Evolutionary conservation across 2,113 vertebrate genomes (phyloP).

Genomic region (Rhinoderma darwinii): DNA sequence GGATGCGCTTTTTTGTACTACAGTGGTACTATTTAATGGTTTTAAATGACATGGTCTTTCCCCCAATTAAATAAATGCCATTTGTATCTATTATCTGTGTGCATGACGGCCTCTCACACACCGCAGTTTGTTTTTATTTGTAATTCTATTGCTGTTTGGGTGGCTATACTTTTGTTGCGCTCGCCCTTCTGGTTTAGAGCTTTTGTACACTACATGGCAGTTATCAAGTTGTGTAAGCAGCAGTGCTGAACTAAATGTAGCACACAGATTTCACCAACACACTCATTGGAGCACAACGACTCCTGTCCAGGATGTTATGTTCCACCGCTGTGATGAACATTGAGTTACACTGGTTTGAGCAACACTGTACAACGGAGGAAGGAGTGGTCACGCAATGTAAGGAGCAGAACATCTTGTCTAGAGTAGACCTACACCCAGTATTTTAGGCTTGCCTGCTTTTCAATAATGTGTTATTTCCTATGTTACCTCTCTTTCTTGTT

Average conservation of each 20-base stretch:
- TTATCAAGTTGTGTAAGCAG: not conserved
- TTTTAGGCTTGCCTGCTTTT: not conserved
- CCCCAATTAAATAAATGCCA: no score
- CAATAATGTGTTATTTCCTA: not conserved
- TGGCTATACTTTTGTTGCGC: no score
- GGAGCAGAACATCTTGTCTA: not conserved
- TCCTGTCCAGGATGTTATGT: not conserved
- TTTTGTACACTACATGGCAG: not conserved
- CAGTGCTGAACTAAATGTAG: not conserved
- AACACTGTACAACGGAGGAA: not conserved
- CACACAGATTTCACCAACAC: not conserved
- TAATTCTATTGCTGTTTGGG: no score
- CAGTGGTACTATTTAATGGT: no score
- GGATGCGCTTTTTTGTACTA: no score
- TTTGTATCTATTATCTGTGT: no score
- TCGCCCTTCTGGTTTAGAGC: not conserved
- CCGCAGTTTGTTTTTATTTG: no score
- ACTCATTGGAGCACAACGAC: conserved; percentile 8
- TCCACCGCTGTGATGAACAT: not conserved
- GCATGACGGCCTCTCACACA: no score
- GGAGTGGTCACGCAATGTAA: not conserved
- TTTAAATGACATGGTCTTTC: no score
- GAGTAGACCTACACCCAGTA: not conserved
- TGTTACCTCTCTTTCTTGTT: not conserved
- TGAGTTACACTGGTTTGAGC: not conserved